Evolutionary conservation across 2,797 vertebrate genomes (phyloP).

Genomic region (Morelia viridis): DNA sequence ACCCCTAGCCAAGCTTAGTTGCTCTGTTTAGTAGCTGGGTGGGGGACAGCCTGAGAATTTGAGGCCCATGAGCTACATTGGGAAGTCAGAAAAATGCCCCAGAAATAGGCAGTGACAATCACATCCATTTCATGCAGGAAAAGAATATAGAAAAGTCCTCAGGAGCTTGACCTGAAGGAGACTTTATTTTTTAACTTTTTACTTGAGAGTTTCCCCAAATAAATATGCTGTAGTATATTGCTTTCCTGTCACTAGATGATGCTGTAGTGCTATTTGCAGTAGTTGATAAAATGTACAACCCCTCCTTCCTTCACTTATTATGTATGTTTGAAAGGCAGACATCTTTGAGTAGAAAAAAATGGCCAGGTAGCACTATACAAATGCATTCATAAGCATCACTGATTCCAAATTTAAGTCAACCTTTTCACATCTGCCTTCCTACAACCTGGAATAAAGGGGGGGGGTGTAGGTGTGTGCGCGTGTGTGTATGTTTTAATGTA

Average conservation of each 20-base stretch:
- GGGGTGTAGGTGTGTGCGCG: too few species aligned
- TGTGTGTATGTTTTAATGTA: background rate
- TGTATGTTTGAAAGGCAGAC: background rate
- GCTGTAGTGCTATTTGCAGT: background rate
- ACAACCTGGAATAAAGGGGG: background rate
- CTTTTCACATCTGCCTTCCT: background rate
- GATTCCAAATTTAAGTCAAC: background rate
- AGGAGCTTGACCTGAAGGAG: too few species aligned
- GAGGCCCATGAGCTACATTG: too few species aligned
- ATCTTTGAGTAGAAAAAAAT: background rate
- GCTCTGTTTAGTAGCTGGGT: too few species aligned
- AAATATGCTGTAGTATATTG: background rate
- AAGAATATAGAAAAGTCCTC: too few species aligned
- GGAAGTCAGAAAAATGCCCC: too few species aligned
- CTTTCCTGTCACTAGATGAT: constrained; percentile 10
- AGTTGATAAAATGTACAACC: background rate
- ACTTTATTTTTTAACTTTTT: too few species aligned
- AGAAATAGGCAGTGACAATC: too few species aligned
- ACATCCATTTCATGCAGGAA: too few species aligned
- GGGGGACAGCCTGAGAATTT: too few species aligned
- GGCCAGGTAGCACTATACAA: background rate
- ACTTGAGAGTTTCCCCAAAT: background rate
- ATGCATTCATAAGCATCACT: background rate
- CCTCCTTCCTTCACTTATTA: background rate
- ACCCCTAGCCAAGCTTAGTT: too few species aligned